Evolutionary conservation across 2,888 invertebrate species (phyloP).

Genomic region (Busseola fusca): DNA sequence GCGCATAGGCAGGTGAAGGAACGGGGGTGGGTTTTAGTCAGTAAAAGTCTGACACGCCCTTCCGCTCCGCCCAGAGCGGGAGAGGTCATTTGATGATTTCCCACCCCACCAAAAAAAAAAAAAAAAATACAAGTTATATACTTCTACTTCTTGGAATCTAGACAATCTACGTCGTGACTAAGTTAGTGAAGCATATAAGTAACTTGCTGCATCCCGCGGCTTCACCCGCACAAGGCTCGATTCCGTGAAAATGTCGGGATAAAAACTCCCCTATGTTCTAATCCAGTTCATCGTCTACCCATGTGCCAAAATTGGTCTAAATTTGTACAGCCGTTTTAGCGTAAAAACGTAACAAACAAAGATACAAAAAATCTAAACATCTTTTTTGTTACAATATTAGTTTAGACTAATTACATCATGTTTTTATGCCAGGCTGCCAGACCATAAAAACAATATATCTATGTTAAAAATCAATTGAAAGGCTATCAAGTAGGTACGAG

Average conservation of each 20-base stretch:
- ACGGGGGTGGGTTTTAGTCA: too few species aligned
- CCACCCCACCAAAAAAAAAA: too few species aligned
- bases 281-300: background rate
- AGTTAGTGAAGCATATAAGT: background rate
- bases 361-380: background rate
- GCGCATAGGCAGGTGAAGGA: too few species aligned
- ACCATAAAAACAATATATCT: background rate
- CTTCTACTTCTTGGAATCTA: background rate
- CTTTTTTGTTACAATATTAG: background rate
- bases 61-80: too few species aligned
- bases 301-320: background rate
- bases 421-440: background rate
- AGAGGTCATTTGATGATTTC: too few species aligned
- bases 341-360: background rate
- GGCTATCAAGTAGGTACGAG: conserved; percentile 6
- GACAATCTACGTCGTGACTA: too few species aligned
- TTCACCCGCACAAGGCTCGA: background rate
- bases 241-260: background rate
- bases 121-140: too few species aligned
- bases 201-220: background rate
- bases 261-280: background rate
- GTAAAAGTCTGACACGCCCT: too few species aligned
- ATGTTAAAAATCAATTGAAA: conserved; percentile 26
- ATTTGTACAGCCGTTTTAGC: background rate
- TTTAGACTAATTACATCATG: background rate